These are phyloP conservation scores for Rhinopomastus cyanomelas DNA, from an alignment of 2,113 vertebrate species.

Conservation along the genomic window DNA sequence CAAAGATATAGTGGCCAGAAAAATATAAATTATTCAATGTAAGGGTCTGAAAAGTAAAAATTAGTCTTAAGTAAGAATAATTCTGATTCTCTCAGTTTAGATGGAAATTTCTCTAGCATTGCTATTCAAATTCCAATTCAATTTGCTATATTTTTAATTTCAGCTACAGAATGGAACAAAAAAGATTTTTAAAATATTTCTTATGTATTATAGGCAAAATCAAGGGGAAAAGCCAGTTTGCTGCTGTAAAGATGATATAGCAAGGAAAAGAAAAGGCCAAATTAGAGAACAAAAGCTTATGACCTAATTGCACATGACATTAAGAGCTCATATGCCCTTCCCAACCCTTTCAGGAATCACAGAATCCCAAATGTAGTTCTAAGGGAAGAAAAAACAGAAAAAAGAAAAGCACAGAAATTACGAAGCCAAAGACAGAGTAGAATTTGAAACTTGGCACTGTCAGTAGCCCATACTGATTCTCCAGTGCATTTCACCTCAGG, in stretches of 20 bases:
- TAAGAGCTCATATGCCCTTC: neutral
- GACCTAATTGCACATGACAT: neutral
- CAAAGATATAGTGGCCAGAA: conserved; percentile 54
- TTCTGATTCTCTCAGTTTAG: conserved; percentile 27
- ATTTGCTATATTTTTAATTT: conserved; percentile 34
- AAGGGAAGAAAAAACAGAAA: neutral
- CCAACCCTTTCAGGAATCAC: neutral
- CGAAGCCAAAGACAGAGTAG: neutral
- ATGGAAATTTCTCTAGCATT: neutral
- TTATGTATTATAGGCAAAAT: neutral
- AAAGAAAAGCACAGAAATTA: neutral
- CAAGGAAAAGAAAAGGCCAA: neutral
- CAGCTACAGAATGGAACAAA: neutral
- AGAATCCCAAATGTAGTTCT: neutral
- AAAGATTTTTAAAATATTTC: neutral
- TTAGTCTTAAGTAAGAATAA: conserved; percentile 45
- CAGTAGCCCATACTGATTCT: neutral
- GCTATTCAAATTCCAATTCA: conserved; percentile 8
- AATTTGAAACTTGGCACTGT: neutral
- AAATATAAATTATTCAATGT: conserved; percentile 56
- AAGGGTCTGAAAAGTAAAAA: conserved; percentile 49
- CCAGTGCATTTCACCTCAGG: neutral
- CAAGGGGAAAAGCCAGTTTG: neutral
- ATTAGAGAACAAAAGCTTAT: neutral
- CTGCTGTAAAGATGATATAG: neutral